phyloP scores from a whole-genome alignment of 1,140 invertebrate genomes.

The Chymomyza costata region DNA sequence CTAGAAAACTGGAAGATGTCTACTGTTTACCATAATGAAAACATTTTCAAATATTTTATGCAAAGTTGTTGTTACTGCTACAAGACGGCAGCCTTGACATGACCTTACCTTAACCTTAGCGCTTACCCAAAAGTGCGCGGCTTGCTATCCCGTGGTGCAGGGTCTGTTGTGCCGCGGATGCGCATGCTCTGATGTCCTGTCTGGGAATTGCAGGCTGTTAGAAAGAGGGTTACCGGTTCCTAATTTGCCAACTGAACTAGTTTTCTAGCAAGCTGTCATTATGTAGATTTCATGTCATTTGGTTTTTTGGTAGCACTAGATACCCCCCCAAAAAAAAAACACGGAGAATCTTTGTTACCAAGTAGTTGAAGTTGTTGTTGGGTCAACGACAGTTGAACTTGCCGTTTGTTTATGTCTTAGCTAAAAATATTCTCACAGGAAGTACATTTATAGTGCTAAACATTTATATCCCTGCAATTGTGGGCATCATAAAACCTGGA shows the following conservation, averaged over 20 bases:
- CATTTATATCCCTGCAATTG: too few relatives aligned
- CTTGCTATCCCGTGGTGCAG: constrained; percentile 43
- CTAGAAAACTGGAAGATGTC: too few relatives aligned
- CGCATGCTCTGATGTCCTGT: constrained; percentile 45
- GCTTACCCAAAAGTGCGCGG: too few relatives aligned
- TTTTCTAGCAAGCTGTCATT: constrained; percentile 52
- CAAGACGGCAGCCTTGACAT: constrained; percentile 46
- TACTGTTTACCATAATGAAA: constrained; percentile 68
- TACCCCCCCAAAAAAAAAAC: constrained; percentile 12
- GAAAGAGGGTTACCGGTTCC: constrained; percentile 46
- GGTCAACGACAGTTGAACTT: too few relatives aligned
- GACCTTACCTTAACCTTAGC: constrained; percentile 49
- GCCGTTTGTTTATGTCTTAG: too few relatives aligned
- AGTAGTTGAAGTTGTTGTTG: constrained; percentile 31
- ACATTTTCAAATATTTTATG: constrained; percentile 74
- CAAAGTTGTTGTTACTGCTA: constrained; percentile 50
- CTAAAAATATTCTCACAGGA: constrained; percentile 64
- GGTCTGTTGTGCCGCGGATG: constrained; percentile 16
- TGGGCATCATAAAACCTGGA: constrained; percentile 45
- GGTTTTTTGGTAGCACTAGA: not conserved
- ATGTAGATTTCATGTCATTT: constrained; percentile 54
- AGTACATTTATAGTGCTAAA: too few relatives aligned
- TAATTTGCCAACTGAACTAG: constrained; percentile 69
- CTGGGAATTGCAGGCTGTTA: constrained; percentile 52
- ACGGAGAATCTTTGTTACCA: constrained; percentile 13